A percentile compares a stretch with the other conserved stretches of the same genome.
phyloP scores from a whole-genome alignment of 2,113 vertebrate genomes.

The Lota lota region DNA sequence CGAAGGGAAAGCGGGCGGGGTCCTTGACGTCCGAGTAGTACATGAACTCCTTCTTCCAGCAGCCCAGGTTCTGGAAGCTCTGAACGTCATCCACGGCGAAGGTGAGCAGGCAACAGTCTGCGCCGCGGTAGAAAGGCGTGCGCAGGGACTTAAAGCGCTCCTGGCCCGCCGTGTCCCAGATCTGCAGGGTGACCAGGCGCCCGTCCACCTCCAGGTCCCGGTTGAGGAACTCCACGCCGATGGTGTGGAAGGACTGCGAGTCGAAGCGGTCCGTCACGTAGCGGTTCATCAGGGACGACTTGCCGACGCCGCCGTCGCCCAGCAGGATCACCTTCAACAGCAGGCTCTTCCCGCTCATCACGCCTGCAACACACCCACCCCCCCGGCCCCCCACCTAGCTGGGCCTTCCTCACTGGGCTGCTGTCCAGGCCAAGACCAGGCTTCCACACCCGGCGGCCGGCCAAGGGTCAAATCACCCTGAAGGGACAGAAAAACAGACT shows the following conservation, averaged over 20 bases:
- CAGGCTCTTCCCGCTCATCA: conserved; percentile 92
- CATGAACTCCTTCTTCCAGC: conserved; percentile 97
- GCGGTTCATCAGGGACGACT: conserved; percentile 97
- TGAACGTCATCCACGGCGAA: conserved; percentile 93
- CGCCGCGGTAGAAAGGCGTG: conserved; percentile 94
- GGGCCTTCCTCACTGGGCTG: conserved; percentile 31
- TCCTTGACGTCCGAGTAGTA: conserved; percentile 91
- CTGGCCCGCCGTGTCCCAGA: conserved; percentile 97
- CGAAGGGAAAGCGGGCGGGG: conserved; percentile 90
- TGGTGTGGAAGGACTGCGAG: conserved; percentile 96
- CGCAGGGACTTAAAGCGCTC: conserved; percentile 96
- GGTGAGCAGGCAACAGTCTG: conserved; percentile 96
- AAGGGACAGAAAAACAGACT: too few relatives aligned
- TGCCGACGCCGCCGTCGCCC: conserved; percentile 94
- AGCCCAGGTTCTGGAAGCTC: conserved; percentile 92
- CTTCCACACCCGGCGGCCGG: conserved; percentile 38
- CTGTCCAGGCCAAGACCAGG: conserved; percentile 14
- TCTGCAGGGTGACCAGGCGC: conserved; percentile 92
- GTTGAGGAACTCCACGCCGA: conserved; percentile 97
- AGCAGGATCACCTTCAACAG: conserved; percentile 95
- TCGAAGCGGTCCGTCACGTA: conserved; percentile 97
- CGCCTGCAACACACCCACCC: conserved; percentile 22
- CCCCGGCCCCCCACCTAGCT: conserved; percentile 27
- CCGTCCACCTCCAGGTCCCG: conserved; percentile 94
- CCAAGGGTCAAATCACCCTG: conserved; percentile 52